Conservation (phyloP, 2,113 vertebrate genomes). For the Indri indri region DNA sequence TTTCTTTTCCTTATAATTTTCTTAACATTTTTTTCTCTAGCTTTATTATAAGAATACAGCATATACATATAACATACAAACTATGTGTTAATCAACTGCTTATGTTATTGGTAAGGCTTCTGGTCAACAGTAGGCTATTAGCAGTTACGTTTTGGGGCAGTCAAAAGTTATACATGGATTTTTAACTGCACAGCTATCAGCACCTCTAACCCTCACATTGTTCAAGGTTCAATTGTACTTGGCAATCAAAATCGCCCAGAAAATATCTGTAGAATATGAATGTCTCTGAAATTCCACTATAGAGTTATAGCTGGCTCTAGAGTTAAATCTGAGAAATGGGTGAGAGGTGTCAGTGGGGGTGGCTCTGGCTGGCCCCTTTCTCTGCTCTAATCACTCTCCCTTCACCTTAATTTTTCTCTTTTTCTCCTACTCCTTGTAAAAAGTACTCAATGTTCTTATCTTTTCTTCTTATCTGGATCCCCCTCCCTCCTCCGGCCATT, state of each 20-base stretch:
- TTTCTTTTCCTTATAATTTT: background rate
- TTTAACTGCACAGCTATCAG: background rate
- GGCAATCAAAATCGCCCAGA: background rate
- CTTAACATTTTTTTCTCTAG: background rate
- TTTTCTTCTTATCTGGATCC: background rate
- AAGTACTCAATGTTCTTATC: background rate
- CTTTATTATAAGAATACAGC: background rate
- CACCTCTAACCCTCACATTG: background rate
- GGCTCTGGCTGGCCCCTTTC: background rate
- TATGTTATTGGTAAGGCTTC: background rate
- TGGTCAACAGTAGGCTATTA: background rate
- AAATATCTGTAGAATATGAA: background rate
- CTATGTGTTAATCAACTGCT: background rate
- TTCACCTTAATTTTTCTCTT: background rate
- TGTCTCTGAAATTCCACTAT: background rate
- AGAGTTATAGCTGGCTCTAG: background rate
- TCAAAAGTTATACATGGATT: background rate
- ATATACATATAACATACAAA: background rate
- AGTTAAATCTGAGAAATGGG: background rate
- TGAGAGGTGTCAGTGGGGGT: background rate
- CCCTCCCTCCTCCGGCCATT: background rate
- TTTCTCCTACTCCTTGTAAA: background rate
- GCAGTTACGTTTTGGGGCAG: background rate
- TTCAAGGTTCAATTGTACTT: background rate
- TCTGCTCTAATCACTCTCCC: background rate